These are phyloP conservation scores for Myotis findleyi DNA, from an alignment of 2,797 vertebrate genomes.

Conservation along the genomic window DNA sequence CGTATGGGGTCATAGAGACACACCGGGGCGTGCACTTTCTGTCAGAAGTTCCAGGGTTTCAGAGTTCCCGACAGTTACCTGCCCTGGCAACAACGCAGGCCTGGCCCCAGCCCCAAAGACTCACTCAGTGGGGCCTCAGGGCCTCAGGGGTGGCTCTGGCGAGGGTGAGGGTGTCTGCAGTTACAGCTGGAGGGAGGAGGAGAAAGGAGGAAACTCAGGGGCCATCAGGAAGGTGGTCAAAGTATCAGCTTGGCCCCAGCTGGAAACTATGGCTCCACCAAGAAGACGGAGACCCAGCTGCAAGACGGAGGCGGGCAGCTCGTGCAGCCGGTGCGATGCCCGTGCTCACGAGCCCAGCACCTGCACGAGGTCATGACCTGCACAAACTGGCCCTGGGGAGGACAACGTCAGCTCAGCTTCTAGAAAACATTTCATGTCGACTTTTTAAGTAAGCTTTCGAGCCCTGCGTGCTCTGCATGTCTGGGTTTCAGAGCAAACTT, in stretches of 20 bases:
- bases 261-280: neutral
- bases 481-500: neutral
- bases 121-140: neutral
- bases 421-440: neutral
- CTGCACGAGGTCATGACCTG: neutral
- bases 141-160: neutral
- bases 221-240: neutral
- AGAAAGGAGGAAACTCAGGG: neutral
- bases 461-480: neutral
- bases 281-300: neutral
- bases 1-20: neutral
- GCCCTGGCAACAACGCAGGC: no score
- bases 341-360: neutral
- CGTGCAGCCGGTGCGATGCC: no score
- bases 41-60: neutral
- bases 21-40: rapidly evolving
- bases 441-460: neutral
- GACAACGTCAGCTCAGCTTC: neutral
- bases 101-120: neutral
- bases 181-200: neutral
- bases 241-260: neutral
- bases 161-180: neutral
- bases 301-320: neutral
- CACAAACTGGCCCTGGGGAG: neutral
- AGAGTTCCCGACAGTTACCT: neutral